Conservation (phyloP, 2,888 invertebrate species). For the Clostera curtula region DNA sequence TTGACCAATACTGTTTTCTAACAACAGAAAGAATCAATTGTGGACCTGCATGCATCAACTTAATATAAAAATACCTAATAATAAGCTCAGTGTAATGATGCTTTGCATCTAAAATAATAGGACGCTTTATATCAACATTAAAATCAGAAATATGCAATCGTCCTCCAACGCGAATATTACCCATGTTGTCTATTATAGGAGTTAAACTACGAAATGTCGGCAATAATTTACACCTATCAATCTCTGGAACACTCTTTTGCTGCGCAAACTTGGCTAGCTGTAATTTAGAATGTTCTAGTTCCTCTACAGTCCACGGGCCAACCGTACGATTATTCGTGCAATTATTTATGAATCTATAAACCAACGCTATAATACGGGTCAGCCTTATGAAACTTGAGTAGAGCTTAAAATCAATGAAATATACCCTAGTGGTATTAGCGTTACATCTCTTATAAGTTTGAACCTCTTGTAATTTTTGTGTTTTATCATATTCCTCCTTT, state of each 20-base stretch:
- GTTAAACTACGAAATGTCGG: not conserved
- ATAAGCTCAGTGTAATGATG: conserved; percentile 1
- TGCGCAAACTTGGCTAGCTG: not conserved
- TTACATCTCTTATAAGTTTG: not conserved
- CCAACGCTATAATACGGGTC: not conserved
- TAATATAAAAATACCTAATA: conserved; percentile 2
- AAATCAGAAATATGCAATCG: conserved; percentile 1
- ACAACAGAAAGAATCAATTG: conserved; percentile 3
- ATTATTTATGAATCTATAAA: conserved; percentile 1
- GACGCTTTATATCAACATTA: not conserved
- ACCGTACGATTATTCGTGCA: not conserved
- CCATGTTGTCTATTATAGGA: not conserved
- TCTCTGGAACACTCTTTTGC: not conserved
- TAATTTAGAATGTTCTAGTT: conserved; percentile 1
- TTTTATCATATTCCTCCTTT: not conserved
- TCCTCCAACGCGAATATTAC: conserved; percentile 2
- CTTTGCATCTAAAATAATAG: not conserved
- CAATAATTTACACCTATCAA: not conserved
- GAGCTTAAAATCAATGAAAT: not conserved
- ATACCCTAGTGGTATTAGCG: not conserved
- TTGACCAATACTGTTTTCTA: conserved; percentile 3
- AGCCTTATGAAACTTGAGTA: conserved; percentile 2
- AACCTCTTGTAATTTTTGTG: conserved; percentile 1
- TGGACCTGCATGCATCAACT: conserved; percentile 4
- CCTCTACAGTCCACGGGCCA: not conserved